phyloP scores from a whole-genome alignment of 30 jellyfish, hydroid and myxozoan species.

The Aurelia coerulea region DNA sequence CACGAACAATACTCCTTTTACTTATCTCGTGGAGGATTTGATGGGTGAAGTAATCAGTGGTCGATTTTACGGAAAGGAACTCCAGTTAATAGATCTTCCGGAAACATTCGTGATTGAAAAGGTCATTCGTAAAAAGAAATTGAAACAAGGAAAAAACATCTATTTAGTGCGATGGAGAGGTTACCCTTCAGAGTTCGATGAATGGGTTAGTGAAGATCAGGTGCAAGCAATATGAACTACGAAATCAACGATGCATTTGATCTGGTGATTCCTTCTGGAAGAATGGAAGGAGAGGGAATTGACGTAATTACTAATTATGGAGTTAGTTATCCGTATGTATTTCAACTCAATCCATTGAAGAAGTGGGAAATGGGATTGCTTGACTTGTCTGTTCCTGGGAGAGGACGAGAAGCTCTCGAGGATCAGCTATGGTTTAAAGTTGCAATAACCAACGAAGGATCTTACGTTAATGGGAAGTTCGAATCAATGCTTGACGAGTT shows the following conservation, averaged over 20 bases:
- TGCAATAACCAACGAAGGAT: not conserved
- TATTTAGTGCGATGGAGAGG: constrained; percentile 45
- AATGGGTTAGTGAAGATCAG: constrained; percentile 39
- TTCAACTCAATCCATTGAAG: constrained; percentile 1
- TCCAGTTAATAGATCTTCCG: constrained; percentile 39
- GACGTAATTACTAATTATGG: not conserved
- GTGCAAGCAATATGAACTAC: too few species aligned
- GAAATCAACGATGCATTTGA: constrained; percentile 35
- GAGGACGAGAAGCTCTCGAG: constrained; percentile 2
- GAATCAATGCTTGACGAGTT: not conserved
- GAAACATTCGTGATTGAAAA: constrained; percentile 38
- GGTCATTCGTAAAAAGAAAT: not conserved
- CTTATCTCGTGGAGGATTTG: constrained; percentile 40
- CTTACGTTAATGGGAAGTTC: not conserved
- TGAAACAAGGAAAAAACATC: constrained; percentile 21
- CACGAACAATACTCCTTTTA: constrained; percentile 3
- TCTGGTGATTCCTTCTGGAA: constrained; percentile 39
- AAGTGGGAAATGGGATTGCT: constrained; percentile 51
- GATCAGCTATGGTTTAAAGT: constrained; percentile 39
- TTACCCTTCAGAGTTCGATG: constrained; percentile 36
- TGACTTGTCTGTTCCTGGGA: constrained; percentile 14
- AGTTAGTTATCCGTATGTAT: constrained; percentile 6
- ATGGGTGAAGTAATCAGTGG: constrained; percentile 26
- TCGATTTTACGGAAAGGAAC: constrained; percentile 54
- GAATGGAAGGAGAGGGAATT: not conserved